phyloP scores from a whole-genome alignment of 1,140 invertebrate genomes.

The Scaptomyza graminum region DNA sequence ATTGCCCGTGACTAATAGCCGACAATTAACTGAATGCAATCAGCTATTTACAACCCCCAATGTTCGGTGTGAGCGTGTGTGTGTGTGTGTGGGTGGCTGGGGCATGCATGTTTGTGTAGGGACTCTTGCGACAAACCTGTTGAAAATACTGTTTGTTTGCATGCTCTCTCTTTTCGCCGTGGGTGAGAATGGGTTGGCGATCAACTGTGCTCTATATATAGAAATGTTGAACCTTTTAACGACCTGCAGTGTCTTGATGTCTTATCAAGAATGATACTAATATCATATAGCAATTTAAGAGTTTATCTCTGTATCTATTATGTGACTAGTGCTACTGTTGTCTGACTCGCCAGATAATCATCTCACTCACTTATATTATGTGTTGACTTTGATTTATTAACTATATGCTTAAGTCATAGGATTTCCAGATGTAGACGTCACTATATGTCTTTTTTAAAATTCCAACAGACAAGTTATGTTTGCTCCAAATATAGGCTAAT shows the following conservation, averaged over 20 bases:
- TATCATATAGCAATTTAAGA: conserved; percentile 15
- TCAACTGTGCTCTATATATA: conserved; percentile 16
- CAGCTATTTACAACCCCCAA: conserved; percentile 10
- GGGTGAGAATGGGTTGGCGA: conserved; percentile 12
- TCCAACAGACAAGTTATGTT: too few species aligned
- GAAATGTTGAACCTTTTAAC: conserved; percentile 29
- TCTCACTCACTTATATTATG: conserved; percentile 21
- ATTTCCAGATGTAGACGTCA: background rate
- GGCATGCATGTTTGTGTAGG: conserved; percentile 26
- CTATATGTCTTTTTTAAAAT: background rate
- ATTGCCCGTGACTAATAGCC: conserved; percentile 32
- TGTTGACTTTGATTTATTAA: conserved; percentile 37
- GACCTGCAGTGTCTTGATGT: conserved; percentile 21
- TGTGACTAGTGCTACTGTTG: conserved; percentile 38
- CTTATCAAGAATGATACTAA: conserved; percentile 33
- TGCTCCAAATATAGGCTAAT: too few species aligned
- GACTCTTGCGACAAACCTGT: conserved; percentile 45
- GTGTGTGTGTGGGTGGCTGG: conserved; percentile 1
- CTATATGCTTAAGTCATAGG: background rate
- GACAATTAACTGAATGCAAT: conserved; percentile 30
- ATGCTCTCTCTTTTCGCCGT: background rate
- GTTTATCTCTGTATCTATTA: conserved; percentile 42
- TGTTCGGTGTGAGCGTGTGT: background rate
- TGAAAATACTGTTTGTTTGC: conserved; percentile 35
- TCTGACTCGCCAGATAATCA: conserved; percentile 30